Conservation (phyloP, 1,140 invertebrate species). For the Pseudomyrmex dendroicus region DNA sequence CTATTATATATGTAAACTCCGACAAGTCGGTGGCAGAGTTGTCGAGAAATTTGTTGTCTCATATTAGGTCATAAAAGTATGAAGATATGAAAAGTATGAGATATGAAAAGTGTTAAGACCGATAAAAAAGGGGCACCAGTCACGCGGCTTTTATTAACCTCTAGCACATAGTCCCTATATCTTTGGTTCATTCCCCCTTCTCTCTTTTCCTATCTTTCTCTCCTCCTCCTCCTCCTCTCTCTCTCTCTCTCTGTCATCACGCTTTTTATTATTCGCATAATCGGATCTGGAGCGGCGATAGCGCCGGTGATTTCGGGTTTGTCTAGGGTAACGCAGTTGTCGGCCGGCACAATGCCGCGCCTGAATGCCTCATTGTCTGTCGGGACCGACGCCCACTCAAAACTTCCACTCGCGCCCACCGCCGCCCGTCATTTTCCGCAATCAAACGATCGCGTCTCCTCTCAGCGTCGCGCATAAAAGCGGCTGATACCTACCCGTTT, state of each 20-base stretch:
- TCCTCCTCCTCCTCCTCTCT: constrained; percentile 16
- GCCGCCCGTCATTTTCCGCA: constrained; percentile 76
- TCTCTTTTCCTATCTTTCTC: constrained; percentile 46
- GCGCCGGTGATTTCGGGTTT: constrained; percentile 83
- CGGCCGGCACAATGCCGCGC: constrained; percentile 76
- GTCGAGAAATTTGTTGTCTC: not conserved
- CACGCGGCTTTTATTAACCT: constrained; percentile 62
- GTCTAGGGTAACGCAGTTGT: constrained; percentile 83
- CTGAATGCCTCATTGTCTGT: constrained; percentile 83
- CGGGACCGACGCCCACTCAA: constrained; percentile 79
- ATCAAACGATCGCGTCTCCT: constrained; percentile 74
- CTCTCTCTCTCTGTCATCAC: constrained; percentile 53
- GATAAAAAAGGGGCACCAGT: constrained; percentile 32
- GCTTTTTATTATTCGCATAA: constrained; percentile 82
- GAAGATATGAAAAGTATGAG: not conserved
- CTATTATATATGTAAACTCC: no score
- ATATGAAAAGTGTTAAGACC: constrained; percentile 21
- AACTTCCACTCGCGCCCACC: constrained; percentile 76
- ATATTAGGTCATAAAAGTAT: not conserved
- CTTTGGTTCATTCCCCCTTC: not conserved
- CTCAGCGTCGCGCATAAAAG: constrained; percentile 49
- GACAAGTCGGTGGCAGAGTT: not conserved
- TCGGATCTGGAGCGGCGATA: constrained; percentile 80
- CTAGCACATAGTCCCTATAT: not conserved
- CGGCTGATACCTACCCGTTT: constrained; percentile 24